A percentile compares a stretch with the other conserved stretches of the same genome.
Evolutionary conservation across 2,797 vertebrate genomes (phyloP).

Genomic region (Leucoraja ocellata): DNA sequence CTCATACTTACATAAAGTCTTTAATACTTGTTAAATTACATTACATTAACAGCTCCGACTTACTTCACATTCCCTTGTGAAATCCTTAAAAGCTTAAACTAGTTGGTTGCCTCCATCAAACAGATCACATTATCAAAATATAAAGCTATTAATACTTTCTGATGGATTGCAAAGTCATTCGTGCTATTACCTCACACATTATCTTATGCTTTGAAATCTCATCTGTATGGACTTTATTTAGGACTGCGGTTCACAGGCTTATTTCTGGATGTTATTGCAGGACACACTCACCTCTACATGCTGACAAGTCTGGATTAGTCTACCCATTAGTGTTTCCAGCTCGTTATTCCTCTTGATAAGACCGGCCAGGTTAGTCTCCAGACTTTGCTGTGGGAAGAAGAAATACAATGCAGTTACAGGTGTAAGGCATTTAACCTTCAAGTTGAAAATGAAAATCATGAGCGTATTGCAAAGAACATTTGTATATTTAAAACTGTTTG

Average conservation of each 20-base stretch:
- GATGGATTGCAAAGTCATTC: background rate
- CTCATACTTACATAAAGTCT: background rate
- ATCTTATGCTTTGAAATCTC: background rate
- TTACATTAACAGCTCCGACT: background rate
- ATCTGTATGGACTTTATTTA: background rate
- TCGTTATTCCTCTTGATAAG: conserved; percentile 98
- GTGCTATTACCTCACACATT: background rate
- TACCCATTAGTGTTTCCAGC: conserved; percentile 92
- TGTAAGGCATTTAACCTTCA: conserved; percentile 46
- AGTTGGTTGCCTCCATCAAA: background rate
- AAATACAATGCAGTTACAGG: conserved; percentile 40
- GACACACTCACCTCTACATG: conserved; percentile 83
- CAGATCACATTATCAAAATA: background rate
- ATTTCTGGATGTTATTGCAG: background rate
- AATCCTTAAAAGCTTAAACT: background rate
- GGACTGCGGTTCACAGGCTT: background rate
- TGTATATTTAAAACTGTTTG: background rate
- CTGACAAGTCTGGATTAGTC: conserved; percentile 96
- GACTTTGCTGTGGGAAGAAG: conserved; percentile 73
- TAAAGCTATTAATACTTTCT: background rate
- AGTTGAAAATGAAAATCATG: conserved; percentile 40
- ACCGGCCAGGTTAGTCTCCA: conserved; percentile 90
- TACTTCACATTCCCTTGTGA: background rate
- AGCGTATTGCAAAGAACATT: conserved; percentile 40
- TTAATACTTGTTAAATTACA: background rate